These are phyloP conservation scores for Heliothis peltigera DNA, from an alignment of 2,888 invertebrate genomes.

Conservation along the genomic window DNA sequence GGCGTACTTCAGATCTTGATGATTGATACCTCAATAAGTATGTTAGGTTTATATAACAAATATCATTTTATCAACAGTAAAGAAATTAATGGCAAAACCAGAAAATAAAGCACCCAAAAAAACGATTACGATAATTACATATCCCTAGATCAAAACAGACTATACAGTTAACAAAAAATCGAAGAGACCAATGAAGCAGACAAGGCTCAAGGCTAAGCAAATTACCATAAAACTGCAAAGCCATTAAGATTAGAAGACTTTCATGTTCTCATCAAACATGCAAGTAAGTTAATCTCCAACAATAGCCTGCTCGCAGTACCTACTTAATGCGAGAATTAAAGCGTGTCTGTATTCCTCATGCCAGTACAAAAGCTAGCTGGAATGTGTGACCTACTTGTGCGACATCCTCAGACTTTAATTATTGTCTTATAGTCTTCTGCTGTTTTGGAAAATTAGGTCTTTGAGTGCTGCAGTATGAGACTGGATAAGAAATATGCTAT, in stretches of 20 bases:
- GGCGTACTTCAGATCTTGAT: too few relatives aligned
- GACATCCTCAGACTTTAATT: constrained; percentile 21
- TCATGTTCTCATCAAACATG: constrained; percentile 36
- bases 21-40: too few relatives aligned
- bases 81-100: neutral
- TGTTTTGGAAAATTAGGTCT: too few relatives aligned
- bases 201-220: neutral
- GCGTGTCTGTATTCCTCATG: constrained; percentile 44
- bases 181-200: neutral
- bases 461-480: too few relatives aligned
- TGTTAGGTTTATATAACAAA: neutral
- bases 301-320: constrained; percentile 30
- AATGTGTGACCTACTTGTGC: constrained; percentile 45
- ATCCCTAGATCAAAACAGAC: neutral
- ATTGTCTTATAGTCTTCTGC: constrained; percentile 10
- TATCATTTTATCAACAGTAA: neutral
- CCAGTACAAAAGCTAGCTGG: constrained; percentile 16
- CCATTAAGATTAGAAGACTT: constrained; percentile 21
- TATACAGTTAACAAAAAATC: neutral
- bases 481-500: too few relatives aligned
- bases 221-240: constrained; percentile 18
- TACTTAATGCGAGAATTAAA: constrained; percentile 9
- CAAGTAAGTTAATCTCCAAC: constrained; percentile 36
- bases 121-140: neutral
- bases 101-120: neutral